Evolutionary conservation across 2,113 vertebrate species (phyloP).

Genomic region (Marcusenius ussheri): DNA sequence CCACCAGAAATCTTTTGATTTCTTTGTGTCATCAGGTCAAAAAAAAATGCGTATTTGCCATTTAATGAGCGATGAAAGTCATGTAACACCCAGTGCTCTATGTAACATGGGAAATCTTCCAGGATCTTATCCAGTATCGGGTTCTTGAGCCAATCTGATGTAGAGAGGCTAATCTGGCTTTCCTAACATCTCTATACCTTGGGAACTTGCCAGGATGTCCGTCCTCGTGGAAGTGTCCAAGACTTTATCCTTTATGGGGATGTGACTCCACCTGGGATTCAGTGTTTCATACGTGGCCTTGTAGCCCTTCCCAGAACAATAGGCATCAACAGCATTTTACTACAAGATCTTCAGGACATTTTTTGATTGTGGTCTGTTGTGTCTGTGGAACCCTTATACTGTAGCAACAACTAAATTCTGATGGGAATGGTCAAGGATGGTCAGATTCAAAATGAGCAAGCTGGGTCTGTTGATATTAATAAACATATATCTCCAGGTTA

Average conservation of each 20-base stretch:
- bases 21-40: neutral
- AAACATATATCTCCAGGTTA: too few species aligned
- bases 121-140: neutral
- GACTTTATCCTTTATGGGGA: neutral
- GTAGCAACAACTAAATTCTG: neutral
- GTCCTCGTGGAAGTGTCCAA: neutral
- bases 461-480: neutral
- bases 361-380: neutral
- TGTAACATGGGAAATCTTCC: neutral
- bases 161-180: neutral
- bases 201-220: neutral
- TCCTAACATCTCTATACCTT: neutral
- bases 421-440: neutral
- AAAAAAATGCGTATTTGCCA: neutral
- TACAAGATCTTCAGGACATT: neutral
- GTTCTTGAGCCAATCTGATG: neutral
- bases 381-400: neutral
- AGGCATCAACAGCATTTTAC: neutral
- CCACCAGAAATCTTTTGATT: neutral
- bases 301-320: neutral
- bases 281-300: neutral
- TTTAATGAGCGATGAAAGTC: neutral
- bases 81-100: neutral
- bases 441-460: neutral
- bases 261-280: neutral